Evolutionary conservation across 2,113 vertebrate genomes (phyloP).

Genomic region (Rhinoptilus africanus): DNA sequence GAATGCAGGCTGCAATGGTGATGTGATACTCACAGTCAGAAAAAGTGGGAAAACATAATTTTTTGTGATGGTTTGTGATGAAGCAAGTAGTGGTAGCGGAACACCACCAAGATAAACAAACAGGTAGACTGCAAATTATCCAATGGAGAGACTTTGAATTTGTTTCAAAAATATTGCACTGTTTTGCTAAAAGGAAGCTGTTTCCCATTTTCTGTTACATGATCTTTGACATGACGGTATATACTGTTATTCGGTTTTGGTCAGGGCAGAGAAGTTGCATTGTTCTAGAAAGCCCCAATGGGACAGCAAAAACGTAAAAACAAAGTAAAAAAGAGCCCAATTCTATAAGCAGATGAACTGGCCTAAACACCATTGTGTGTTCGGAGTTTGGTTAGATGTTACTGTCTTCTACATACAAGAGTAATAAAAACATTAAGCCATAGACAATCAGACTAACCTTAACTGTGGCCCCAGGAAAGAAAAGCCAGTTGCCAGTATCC

Average conservation of each 20-base stretch:
- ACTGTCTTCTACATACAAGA: neutral
- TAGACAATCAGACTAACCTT: constrained; percentile 82
- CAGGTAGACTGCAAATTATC: neutral
- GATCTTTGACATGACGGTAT: constrained; percentile 13
- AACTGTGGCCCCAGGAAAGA: constrained; percentile 95
- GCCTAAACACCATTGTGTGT: neutral
- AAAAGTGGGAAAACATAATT: neutral
- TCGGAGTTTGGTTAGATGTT: neutral
- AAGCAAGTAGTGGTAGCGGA: neutral
- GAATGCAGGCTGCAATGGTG: neutral
- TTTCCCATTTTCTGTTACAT: neutral
- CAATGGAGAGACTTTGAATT: neutral
- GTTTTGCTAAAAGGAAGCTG: constrained; percentile 2
- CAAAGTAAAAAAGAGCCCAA: neutral
- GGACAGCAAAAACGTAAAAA: neutral
- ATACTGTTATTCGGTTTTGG: neutral
- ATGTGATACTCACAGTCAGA: neutral
- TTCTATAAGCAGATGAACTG: neutral
- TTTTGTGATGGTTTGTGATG: neutral
- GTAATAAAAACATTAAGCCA: neutral
- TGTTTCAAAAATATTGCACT: neutral
- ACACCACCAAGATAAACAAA: neutral
- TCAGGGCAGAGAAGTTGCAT: neutral
- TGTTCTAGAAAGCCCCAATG: neutral
- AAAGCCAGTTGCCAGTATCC: constrained; percentile 97